Conservation (phyloP, 2,888 invertebrate species). For the Diplazon laetatorius region DNA sequence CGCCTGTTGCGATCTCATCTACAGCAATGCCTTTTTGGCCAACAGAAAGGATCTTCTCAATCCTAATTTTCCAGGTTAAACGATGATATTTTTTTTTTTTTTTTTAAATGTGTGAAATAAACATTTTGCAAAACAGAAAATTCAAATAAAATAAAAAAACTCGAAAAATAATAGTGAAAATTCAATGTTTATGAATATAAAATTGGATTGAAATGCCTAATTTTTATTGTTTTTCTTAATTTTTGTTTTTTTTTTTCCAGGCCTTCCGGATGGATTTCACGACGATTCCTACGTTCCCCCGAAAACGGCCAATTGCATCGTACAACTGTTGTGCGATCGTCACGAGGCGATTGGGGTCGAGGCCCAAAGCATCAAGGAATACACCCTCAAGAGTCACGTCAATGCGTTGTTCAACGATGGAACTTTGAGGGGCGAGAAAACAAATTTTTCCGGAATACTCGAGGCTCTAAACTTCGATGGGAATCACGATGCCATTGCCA, state of each 20-base stretch:
- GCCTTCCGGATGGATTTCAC: slow-evolving; percentile 88
- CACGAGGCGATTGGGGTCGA: slow-evolving; percentile 93
- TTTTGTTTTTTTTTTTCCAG: slow-evolving; percentile 80
- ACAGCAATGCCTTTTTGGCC: slow-evolving; percentile 92
- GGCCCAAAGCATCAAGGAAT: slow-evolving; percentile 95
- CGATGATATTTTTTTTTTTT: neutral
- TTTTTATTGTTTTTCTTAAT: slow-evolving; percentile 23
- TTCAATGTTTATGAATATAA: no score
- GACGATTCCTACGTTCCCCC: slow-evolving; percentile 85
- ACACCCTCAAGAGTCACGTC: slow-evolving; percentile 92
- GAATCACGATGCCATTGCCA: slow-evolving; percentile 93
- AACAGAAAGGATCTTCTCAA: slow-evolving; percentile 94
- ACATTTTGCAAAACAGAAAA: no score
- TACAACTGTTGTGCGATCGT: slow-evolving; percentile 91
- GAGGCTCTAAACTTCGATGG: slow-evolving; percentile 91
- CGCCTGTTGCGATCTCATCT: slow-evolving; percentile 95
- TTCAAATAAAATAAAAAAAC: no score
- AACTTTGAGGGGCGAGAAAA: slow-evolving; percentile 89
- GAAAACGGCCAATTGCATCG: slow-evolving; percentile 90
- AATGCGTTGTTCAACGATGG: slow-evolving; percentile 88
- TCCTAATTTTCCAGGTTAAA: slow-evolving; percentile 88
- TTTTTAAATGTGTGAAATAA: no score
- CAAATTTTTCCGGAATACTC: slow-evolving; percentile 89
- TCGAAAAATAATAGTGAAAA: no score
- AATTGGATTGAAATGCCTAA: no score